phyloP scores from a whole-genome alignment of 2,888 invertebrate species.

The Nebria brevicollis region DNA sequence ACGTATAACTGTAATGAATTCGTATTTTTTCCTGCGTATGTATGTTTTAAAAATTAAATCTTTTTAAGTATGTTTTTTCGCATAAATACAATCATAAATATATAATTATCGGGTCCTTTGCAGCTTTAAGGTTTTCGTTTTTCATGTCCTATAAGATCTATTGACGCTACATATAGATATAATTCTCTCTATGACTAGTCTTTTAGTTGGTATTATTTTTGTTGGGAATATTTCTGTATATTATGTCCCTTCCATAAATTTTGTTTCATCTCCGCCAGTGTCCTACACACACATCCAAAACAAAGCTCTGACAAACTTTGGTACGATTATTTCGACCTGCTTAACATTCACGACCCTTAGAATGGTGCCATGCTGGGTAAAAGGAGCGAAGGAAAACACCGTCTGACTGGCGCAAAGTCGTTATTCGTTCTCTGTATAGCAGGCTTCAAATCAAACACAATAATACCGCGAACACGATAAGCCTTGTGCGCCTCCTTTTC shows the following conservation, averaged over 20 bases:
- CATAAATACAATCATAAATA: too few species aligned
- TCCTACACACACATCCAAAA: neutral
- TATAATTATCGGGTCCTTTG: too few species aligned
- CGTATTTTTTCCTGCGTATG: too few species aligned
- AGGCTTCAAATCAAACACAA: slow-evolving; percentile 44
- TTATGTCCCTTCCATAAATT: neutral
- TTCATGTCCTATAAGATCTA: too few species aligned
- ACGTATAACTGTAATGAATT: too few species aligned
- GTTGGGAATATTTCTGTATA: too few species aligned
- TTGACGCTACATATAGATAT: too few species aligned
- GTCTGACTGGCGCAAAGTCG: slow-evolving; percentile 32
- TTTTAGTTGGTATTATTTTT: too few species aligned
- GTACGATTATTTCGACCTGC: slow-evolving; percentile 45
- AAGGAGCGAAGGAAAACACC: neutral
- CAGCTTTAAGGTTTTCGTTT: too few species aligned
- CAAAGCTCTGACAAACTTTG: slow-evolving; percentile 31
- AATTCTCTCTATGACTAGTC: too few species aligned
- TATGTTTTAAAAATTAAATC: too few species aligned
- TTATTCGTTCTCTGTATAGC: slow-evolving; percentile 25
- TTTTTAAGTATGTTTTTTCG: too few species aligned
- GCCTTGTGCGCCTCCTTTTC: neutral
- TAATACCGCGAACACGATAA: slow-evolving; percentile 43
- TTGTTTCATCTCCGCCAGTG: slow-evolving; percentile 1
- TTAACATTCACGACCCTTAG: slow-evolving; percentile 31
- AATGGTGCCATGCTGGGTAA: neutral